These are phyloP conservation scores for Metridium senile DNA, from an alignment of 92 coral and sea anemone species.

Conservation along the genomic window DNA sequence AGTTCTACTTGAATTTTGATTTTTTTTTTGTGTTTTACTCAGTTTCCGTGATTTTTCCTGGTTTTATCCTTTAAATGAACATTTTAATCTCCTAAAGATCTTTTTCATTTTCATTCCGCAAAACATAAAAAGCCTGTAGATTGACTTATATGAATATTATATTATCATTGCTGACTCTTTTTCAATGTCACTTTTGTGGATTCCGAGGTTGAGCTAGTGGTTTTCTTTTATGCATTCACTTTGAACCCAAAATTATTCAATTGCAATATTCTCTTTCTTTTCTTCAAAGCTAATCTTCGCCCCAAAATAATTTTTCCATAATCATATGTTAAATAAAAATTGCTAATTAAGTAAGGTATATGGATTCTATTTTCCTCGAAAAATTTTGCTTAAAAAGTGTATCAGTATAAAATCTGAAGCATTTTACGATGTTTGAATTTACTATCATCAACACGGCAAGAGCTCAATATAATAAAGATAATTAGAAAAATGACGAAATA, in stretches of 20 bases:
- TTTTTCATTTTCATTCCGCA: not conserved
- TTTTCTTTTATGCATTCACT: conserved; percentile 17
- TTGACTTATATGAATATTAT: conserved; percentile 12
- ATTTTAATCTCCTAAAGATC: not conserved
- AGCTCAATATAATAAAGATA: not conserved
- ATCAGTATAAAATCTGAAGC: too few relatives aligned
- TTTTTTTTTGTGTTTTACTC: not conserved
- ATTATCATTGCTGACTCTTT: conserved; percentile 3
- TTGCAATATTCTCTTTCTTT: too few relatives aligned
- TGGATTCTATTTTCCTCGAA: too few relatives aligned
- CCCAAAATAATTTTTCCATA: not conserved
- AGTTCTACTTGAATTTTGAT: not conserved
- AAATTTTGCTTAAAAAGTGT: too few relatives aligned
- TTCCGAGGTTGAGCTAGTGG: conserved; percentile 41
- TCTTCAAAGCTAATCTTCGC: too few relatives aligned
- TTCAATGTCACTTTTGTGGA: conserved; percentile 17
- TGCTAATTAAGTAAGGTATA: too few relatives aligned
- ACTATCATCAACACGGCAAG: not conserved
- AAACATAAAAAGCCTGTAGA: conserved; percentile 6
- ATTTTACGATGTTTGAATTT: too few relatives aligned
- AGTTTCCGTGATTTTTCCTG: not conserved
- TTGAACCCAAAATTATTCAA: not conserved
- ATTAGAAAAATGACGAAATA: not conserved
- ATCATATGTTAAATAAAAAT: not conserved
- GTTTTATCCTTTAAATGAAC: not conserved